Conservation (phyloP, 2,888 invertebrate genomes). For the Polymixis lichenea region DNA sequence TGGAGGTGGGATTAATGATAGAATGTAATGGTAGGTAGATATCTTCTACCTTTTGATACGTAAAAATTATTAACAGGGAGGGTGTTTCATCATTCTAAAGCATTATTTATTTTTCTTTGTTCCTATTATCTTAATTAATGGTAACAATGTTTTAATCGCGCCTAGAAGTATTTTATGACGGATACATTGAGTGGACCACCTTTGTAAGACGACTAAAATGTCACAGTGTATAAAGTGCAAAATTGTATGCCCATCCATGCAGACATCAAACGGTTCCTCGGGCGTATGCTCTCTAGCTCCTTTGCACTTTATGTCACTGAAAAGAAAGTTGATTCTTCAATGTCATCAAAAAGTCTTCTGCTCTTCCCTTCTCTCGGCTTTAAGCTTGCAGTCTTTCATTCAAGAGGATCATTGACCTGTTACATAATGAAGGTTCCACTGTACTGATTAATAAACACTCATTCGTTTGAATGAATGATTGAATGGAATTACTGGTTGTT, state of each 20-base stretch:
- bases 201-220: too few species aligned
- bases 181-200: too few species aligned
- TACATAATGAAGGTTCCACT: conserved; percentile 38
- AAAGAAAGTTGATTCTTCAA: conserved; percentile 6
- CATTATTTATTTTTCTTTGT: too few species aligned
- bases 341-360: neutral
- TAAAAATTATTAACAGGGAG: too few species aligned
- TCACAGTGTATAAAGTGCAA: neutral
- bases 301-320: neutral
- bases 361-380: neutral
- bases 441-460: conserved; percentile 2
- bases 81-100: too few species aligned
- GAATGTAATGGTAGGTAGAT: too few species aligned
- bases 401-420: neutral
- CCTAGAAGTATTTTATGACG: too few species aligned
- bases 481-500: conserved; percentile 46
- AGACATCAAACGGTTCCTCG: too few species aligned
- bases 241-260: neutral
- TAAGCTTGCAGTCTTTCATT: neutral
- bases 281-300: neutral
- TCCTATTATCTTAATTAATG: too few species aligned
- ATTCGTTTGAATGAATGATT: conserved; percentile 27
- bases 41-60: too few species aligned
- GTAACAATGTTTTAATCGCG: too few species aligned
- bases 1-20: too few species aligned